phyloP scores from a whole-genome alignment of 2,888 invertebrate species.

The Mantis religiosa region DNA sequence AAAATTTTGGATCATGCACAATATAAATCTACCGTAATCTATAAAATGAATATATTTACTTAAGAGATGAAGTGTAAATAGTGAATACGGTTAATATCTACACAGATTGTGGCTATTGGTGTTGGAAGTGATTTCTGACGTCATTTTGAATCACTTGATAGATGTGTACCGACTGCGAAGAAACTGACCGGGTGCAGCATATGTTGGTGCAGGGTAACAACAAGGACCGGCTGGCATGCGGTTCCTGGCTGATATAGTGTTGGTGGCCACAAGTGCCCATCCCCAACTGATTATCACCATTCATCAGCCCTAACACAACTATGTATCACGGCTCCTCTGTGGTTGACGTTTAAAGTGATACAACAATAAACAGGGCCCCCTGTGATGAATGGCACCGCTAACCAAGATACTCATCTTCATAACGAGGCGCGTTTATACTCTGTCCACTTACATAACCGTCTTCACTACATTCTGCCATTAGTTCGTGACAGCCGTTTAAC shows the following conservation, averaged over 20 bases:
- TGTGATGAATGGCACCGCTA: not conserved
- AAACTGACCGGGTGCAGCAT: no score
- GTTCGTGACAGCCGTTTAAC: no score
- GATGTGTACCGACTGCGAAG: no score
- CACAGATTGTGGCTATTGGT: no score
- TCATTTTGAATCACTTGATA: no score
- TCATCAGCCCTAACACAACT: not conserved
- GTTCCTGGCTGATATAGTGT: not conserved
- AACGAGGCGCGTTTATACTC: not conserved
- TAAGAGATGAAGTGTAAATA: no score
- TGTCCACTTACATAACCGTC: not conserved
- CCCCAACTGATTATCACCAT: not conserved
- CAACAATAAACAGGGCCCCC: not conserved
- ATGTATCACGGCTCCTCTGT: not conserved
- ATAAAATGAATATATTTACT: no score
- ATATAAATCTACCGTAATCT: no score
- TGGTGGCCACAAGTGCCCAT: not conserved
- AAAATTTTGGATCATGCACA: no score
- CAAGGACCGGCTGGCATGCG: not conserved
- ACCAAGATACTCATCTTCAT: not conserved
- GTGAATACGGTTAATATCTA: no score
- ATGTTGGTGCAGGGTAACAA: no score
- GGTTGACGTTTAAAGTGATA: not conserved
- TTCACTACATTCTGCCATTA: not conserved
- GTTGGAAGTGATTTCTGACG: no score